phyloP scores from a whole-genome alignment of 1,140 invertebrate genomes.

The Cydia amplana region DNA sequence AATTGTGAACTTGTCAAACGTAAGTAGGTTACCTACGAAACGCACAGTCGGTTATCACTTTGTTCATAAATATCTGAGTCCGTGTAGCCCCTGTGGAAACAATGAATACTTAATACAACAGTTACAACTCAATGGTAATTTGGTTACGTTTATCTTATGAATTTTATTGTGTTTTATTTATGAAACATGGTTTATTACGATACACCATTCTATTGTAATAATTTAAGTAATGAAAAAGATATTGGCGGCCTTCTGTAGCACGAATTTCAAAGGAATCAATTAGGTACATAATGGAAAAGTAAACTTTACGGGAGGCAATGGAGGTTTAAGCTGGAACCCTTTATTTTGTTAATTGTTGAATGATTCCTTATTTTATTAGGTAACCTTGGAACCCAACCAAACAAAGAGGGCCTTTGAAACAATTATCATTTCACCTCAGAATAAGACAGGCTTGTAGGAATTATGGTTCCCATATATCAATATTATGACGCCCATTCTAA shows the following conservation, averaged over 20 bases:
- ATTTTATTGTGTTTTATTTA: too few species aligned
- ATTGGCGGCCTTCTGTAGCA: neutral
- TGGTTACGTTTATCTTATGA: too few species aligned
- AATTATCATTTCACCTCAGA: neutral
- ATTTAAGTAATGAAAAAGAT: neutral
- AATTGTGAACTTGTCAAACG: conserved; percentile 1
- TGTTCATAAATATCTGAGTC: neutral
- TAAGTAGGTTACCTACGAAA: conserved; percentile 1
- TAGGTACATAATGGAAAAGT: conserved; percentile 15
- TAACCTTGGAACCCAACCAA: neutral
- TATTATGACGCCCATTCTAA: neutral
- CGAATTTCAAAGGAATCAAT: conserved; percentile 10
- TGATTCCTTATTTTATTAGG: neutral
- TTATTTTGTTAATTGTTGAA: conserved; percentile 24
- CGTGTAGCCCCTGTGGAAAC: too few species aligned
- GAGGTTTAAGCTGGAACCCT: conserved; percentile 7
- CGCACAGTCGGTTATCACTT: neutral
- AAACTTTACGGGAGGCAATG: conserved; percentile 12
- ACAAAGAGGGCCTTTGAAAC: neutral
- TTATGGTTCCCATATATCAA: conserved; percentile 9
- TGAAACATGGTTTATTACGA: too few species aligned
- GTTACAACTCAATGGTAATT: too few species aligned
- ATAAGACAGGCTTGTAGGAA: neutral
- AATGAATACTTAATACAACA: too few species aligned
- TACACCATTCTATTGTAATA: too few species aligned